Base-by-base conservation (phyloP, 2,113 vertebrate genomes). In the Labeo catla region DNA sequence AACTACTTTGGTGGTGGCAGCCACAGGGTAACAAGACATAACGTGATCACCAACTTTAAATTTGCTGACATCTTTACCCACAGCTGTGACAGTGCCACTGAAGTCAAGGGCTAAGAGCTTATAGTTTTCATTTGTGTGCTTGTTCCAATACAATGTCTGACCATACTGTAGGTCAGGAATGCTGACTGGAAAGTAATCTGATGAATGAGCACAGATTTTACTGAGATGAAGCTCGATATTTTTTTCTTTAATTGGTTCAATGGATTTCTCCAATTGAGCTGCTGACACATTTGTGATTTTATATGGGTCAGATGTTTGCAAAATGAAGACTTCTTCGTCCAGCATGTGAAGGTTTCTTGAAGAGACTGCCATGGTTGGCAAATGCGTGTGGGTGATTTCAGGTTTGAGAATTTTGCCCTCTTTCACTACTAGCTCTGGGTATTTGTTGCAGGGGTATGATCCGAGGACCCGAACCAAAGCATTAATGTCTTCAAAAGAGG, bases 171-270 rank as follows among this genome's bases (percentile, higher is more conserved):
- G 76, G 82, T 95, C 95, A 36, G 96, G 95, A 63, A 90, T 4
- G 72, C 92, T 97, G 82, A 97, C 89, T 45, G 96, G 96, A 89
- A 95, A 97, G 91, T 96, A 97, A 87, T 97, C 96, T 19, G 96
- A 95, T 1, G 97, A 95, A 90, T 98, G 96, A 83, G 95, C 92
- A 84, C 95, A 96, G 36, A 98, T 93, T 86, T 93, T 93, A 73
- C 89, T 93, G 21, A 94, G 90, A 43, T 85, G 89, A 86, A 97
- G 93, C 91, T 97, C 94, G 84, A 96, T 90, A 2, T 88, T 92
- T 28, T 90, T 86, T 28, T 16, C 59, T 4, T 70, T 83, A 36
- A 76, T 72, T 0, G 90, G 2, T 0, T 77, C 5, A 70, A 19
- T 10, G 9, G 15, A 61, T 34, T 85, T 36, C 28, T 82, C 76